Percentiles rank a stretch among this genome's conserved stretches.
phyloP scores from a whole-genome alignment of 2,797 vertebrate genomes.

The Benthosema pterotum region DNA sequence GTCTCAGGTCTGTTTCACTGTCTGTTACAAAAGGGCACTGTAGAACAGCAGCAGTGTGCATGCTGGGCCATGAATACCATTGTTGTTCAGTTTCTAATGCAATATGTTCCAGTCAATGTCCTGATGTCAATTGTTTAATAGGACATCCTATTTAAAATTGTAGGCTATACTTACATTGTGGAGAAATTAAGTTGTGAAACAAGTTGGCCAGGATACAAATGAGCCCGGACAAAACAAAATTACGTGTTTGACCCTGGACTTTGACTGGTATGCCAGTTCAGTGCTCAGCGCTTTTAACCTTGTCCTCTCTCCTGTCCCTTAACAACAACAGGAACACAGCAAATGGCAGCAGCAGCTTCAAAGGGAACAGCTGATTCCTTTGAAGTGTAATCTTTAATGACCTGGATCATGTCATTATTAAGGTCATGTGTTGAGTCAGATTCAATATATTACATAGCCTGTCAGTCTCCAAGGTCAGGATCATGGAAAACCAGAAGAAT shows the following conservation, averaged over 20 bases:
- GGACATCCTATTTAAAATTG: no score
- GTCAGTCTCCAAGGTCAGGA: slow-evolving; percentile 39
- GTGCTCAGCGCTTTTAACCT: no score
- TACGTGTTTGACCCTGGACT: slow-evolving; percentile 21
- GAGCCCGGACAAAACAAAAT: slow-evolving; percentile 26
- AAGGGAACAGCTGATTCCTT: slow-evolving; percentile 13
- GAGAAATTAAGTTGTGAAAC: not conserved
- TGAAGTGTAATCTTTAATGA: slow-evolving; percentile 4
- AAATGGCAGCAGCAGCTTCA: slow-evolving; percentile 9
- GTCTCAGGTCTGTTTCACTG: slow-evolving; percentile 14
- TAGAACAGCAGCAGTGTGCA: not conserved
- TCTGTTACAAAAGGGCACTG: not conserved
- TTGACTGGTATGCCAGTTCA: slow-evolving; percentile 7
- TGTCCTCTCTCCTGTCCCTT: not conserved
- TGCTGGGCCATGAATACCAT: not conserved
- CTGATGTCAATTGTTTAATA: no score
- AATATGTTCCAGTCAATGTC: no score
- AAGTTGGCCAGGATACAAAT: slow-evolving; percentile 21
- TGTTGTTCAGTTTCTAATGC: not conserved
- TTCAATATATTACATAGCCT: slow-evolving; percentile 23
- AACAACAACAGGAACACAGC: slow-evolving; percentile 4
- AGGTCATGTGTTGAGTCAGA: slow-evolving; percentile 24
- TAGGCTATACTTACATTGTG: slow-evolving; percentile 14
- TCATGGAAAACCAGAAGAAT: slow-evolving; percentile 37
- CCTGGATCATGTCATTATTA: slow-evolving; percentile 17